phyloP scores from a whole-genome alignment of 2,888 invertebrate genomes.

The Apocheima hispidaria region DNA sequence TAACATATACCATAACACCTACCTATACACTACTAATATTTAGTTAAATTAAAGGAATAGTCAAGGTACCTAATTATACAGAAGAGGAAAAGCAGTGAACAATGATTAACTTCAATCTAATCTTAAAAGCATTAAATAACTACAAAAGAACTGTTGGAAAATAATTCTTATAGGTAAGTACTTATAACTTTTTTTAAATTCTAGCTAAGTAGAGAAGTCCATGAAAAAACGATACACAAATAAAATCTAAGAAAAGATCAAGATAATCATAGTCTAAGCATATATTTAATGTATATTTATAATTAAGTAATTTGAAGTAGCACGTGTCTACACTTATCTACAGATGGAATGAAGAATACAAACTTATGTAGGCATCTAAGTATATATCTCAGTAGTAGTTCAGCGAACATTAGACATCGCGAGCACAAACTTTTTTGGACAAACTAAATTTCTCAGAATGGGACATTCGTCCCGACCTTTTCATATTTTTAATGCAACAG shows the following conservation, averaged over 20 bases:
- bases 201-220: constrained; percentile 30
- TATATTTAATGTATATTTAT: not conserved
- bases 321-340: too few relatives aligned
- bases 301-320: not conserved
- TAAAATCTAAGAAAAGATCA: constrained; percentile 76
- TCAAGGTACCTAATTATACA: not conserved
- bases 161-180: constrained; percentile 38
- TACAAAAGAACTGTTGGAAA: constrained; percentile 45
- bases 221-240: constrained; percentile 43
- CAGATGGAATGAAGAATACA: too few relatives aligned
- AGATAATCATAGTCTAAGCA: constrained; percentile 77
- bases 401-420: too few relatives aligned
- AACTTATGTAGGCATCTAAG: too few relatives aligned
- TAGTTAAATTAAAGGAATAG: not conserved
- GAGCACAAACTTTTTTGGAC: too few relatives aligned
- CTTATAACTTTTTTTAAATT: not conserved
- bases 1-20: too few relatives aligned
- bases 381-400: too few relatives aligned
- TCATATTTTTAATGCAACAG: too few relatives aligned
- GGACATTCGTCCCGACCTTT: too few relatives aligned
- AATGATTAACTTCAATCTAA: constrained; percentile 83
- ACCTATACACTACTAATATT: too few relatives aligned
- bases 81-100: constrained; percentile 38
- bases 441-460: too few relatives aligned
- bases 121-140: constrained; percentile 60